Percentiles rank a stretch among this genome's conserved stretches.
Evolutionary conservation across 2,888 invertebrate species (phyloP).

Genomic region (Ennomos quercinarius): DNA sequence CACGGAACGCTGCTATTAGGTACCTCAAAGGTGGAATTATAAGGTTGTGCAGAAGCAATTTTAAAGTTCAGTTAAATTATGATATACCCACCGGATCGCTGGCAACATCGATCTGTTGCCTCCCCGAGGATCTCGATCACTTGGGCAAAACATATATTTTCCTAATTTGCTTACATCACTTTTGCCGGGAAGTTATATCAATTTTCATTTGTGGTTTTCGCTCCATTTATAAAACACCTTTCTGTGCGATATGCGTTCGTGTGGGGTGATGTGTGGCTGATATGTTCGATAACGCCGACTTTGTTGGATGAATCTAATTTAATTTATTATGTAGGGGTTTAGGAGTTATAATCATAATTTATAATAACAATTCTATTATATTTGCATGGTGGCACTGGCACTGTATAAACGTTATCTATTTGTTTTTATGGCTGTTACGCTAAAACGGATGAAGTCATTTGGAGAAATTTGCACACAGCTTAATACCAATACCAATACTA

Average conservation of each 20-base stretch:
- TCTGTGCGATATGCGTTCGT: too few species aligned
- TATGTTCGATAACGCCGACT: background rate
- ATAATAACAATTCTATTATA: too few species aligned
- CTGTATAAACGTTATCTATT: too few species aligned
- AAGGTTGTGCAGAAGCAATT: constrained; percentile 19
- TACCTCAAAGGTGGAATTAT: constrained; percentile 20
- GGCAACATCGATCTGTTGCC: constrained; percentile 40
- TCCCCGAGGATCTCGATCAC: constrained; percentile 49
- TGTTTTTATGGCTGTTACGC: too few species aligned
- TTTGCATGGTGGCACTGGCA: too few species aligned
- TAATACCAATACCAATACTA: too few species aligned
- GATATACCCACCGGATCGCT: constrained; percentile 16
- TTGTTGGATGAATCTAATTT: constrained; percentile 2
- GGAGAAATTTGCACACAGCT: too few species aligned
- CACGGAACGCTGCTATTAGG: constrained; percentile 7
- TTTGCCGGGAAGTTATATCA: constrained; percentile 53
- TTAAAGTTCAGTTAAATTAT: constrained; percentile 27
- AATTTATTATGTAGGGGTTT: too few species aligned
- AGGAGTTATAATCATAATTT: too few species aligned
- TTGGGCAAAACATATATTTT: constrained; percentile 58
- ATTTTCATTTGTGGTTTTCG: constrained; percentile 50
- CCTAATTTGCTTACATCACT: constrained; percentile 58
- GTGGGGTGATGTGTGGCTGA: too few species aligned
- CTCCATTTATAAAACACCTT: constrained; percentile 3
- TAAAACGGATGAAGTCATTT: too few species aligned